Percentiles rank a stretch among this genome's conserved stretches.
Conservation (phyloP, 2,113 vertebrate genomes). For the Budorcas taxicolor region DNA sequence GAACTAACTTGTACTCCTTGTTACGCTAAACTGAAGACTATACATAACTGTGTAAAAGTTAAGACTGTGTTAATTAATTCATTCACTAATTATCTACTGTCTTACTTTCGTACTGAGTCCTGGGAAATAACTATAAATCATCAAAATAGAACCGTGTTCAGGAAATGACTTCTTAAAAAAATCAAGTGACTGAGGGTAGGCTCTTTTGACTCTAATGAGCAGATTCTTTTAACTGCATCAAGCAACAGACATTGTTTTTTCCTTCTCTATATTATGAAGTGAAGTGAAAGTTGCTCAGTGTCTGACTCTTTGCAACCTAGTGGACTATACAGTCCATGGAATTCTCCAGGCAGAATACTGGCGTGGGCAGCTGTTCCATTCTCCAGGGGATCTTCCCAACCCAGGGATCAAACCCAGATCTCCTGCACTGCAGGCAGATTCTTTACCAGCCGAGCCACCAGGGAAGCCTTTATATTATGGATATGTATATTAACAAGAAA, state of each 20-base stretch:
- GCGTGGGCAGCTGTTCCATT: neutral
- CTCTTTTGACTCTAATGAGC: neutral
- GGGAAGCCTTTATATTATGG: neutral
- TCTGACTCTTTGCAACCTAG: fast-evolving
- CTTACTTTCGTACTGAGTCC: neutral
- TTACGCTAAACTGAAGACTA: neutral
- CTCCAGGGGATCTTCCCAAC: neutral
- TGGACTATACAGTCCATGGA: neutral
- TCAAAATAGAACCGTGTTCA: neutral
- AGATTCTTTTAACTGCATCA: neutral
- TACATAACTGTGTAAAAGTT: neutral
- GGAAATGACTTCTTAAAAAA: neutral
- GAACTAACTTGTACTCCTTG: neutral
- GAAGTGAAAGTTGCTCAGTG: neutral
- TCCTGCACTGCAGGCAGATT: neutral
- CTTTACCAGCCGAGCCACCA: neutral
- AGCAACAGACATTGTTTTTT: neutral
- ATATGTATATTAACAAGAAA: neutral
- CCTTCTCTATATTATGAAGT: neutral
- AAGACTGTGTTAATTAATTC: neutral
- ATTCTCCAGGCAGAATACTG: neutral
- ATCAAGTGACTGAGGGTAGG: neutral
- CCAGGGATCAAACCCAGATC: neutral
- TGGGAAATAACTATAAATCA: neutral
- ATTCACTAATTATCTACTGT: neutral